Conservation (phyloP, 2,888 invertebrate species). For the Blastobasis lacticolella region DNA sequence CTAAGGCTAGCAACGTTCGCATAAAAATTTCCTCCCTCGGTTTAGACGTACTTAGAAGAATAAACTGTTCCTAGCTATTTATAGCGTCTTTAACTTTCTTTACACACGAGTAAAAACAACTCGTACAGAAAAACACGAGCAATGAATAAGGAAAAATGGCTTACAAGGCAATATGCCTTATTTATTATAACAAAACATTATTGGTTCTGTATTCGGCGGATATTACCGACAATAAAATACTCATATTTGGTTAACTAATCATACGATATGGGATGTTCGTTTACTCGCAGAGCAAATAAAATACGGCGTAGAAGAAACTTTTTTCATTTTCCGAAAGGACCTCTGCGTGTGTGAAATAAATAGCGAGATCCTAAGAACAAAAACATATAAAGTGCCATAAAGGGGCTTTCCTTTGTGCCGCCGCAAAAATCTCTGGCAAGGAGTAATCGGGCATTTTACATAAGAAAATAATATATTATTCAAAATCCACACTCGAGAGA, state of each 20-base stretch:
- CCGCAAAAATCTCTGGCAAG: conserved; percentile 62
- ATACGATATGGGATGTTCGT: conserved; percentile 2
- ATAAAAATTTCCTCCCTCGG: too few relatives aligned
- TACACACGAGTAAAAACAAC: too few relatives aligned
- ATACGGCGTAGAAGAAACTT: conserved; percentile 21
- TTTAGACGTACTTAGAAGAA: too few relatives aligned
- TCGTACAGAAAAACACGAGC: too few relatives aligned
- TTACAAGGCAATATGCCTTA: too few relatives aligned
- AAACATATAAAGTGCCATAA: conserved; percentile 66
- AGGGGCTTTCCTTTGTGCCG: conserved; percentile 58
- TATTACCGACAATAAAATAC: too few relatives aligned
- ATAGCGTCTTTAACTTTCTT: too few relatives aligned
- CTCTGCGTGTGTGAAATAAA: conserved; percentile 33
- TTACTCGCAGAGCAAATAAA: background rate
- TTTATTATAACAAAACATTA: too few relatives aligned
- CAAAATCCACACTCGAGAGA: conserved; percentile 66
- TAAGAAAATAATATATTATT: conserved; percentile 74
- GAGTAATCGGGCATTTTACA: conserved; percentile 73
- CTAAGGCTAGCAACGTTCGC: too few relatives aligned
- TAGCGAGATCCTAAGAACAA: conserved; percentile 49
- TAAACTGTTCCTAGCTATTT: too few relatives aligned
- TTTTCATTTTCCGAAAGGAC: conserved; percentile 33
- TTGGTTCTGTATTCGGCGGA: too few relatives aligned
- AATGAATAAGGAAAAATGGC: too few relatives aligned
- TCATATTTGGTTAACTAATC: conserved; percentile 1